Base-by-base conservation (phyloP, 2,888 invertebrate genomes). In the Elysia crispata region DNA sequence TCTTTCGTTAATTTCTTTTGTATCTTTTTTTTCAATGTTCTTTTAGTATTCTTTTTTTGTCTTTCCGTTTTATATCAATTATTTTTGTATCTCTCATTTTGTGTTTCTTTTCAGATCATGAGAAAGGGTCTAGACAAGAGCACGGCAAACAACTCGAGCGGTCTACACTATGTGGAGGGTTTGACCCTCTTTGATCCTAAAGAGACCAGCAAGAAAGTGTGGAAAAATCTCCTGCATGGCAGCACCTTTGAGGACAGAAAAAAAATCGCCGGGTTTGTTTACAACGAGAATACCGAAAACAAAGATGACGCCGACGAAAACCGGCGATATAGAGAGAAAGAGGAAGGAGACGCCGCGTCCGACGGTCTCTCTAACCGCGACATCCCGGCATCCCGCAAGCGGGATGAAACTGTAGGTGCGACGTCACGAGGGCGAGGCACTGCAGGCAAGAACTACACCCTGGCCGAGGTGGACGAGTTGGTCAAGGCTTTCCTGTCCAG, bases 381-480 rank as follows among this genome's bases (percentile, higher is more conserved):
- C 30, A 6, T 18, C 13, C 25, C 23, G 25, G 25, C 1, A 28
- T 3, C 20, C 1, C 30, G 41, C 41, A 11, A 41, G 41, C 41
- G 41, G 41, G 41, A 3, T 41, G 11, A 41, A 5, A 18, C 28
- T 1, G 20, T 13, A 25, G 3, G 8, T 15, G 15, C 23, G 28
- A 25, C 41, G 31, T 13, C 31, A 50, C 50, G 49, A 13, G 50
- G 28, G 18, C 54, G 25, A 62, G 31, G 50, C n/a, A 76, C 50
- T 6, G 67, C 18, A 0, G 69, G 70, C 20, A 50, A 62, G 60
- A 80, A 80, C 33, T 80, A 80, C n/a, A 80, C 76, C 57, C 31
- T 76, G 1, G 50, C 80, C 20, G 72, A 80, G 50, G 80, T 80
- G 0, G 80, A 80, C 18, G 31, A 73, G 8, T 76, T 80, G 33